Conservation (phyloP, 2,888 invertebrate genomes). For the Podabrus alpinus region DNA sequence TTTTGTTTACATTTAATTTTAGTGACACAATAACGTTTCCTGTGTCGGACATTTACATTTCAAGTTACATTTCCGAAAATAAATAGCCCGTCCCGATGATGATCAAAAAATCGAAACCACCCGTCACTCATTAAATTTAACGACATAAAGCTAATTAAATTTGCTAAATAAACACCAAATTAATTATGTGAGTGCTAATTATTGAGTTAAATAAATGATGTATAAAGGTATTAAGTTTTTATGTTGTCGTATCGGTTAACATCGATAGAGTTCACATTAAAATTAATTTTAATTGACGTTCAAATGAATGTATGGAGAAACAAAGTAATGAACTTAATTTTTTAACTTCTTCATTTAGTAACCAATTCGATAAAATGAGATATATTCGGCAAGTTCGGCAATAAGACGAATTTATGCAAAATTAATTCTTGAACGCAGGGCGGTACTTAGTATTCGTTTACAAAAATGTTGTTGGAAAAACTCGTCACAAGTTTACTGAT, state of each 20-base stretch:
- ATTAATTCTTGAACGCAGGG: no score
- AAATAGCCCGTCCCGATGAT: neutral
- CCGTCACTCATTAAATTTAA: neutral
- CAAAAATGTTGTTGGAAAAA: no score
- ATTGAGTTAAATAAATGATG: neutral
- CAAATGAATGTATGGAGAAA: neutral
- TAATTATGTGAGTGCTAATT: neutral
- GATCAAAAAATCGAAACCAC: neutral
- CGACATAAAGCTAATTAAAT: neutral
- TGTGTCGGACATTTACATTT: neutral
- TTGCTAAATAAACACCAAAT: neutral
- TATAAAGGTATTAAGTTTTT: neutral
- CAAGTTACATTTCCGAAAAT: neutral
- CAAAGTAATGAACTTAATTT: neutral
- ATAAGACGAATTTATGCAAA: neutral
- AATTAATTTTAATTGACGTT: neutral
- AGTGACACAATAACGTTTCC: neutral
- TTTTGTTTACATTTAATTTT: neutral
- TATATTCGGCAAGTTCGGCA: no score
- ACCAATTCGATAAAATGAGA: neutral
- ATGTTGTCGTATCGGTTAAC: neutral
- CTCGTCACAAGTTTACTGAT: no score
- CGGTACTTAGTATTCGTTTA: no score
- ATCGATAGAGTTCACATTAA: neutral
- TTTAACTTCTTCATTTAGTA: neutral